A percentile compares a stretch with the other conserved stretches of the same genome.
Conservation (phyloP, 2,888 invertebrate species). For the Buathra laborator region DNA sequence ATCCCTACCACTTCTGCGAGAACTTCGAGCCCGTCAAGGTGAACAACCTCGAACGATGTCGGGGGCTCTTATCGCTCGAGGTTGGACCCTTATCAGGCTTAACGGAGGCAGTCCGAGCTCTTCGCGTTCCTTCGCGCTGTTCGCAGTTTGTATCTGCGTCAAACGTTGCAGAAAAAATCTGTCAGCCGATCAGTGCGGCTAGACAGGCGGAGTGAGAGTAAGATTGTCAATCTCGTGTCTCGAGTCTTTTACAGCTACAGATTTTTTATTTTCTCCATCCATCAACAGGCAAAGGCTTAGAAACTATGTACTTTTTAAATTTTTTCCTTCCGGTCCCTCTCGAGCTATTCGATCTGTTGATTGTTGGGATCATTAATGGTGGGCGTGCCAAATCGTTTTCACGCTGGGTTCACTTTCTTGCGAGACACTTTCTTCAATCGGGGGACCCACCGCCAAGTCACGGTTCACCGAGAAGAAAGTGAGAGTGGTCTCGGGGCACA, state of each 20-base stretch:
- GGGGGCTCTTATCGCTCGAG: slow-evolving; percentile 80
- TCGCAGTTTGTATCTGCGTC: slow-evolving; percentile 30
- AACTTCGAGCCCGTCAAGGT: slow-evolving; percentile 76
- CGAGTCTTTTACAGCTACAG: not conserved
- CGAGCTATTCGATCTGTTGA: not conserved
- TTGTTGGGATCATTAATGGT: not conserved
- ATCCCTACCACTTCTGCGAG: not conserved
- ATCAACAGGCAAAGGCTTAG: not conserved
- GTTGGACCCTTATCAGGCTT: slow-evolving; percentile 79
- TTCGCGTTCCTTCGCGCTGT: slow-evolving; percentile 22
- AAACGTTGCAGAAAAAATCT: slow-evolving; percentile 21
- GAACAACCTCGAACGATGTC: slow-evolving; percentile 84
- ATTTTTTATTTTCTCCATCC: not conserved
- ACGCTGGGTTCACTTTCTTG: slow-evolving; percentile 41
- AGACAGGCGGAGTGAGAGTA: not conserved
- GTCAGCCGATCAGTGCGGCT: slow-evolving; percentile 1
- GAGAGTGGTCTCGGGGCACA: slow-evolving; percentile 77
- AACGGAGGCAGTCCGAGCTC: slow-evolving; percentile 23
- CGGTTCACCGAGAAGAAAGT: slow-evolving; percentile 78
- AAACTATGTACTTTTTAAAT: not conserved
- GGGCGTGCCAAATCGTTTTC: slow-evolving; percentile 12
- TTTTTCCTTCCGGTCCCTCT: not conserved
- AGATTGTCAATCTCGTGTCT: slow-evolving; percentile 9
- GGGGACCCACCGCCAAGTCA: slow-evolving; percentile 67
- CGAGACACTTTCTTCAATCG: slow-evolving; percentile 61